phyloP scores from a whole-genome alignment of 2,113 vertebrate species.

The Brienomyrus brachyistius region DNA sequence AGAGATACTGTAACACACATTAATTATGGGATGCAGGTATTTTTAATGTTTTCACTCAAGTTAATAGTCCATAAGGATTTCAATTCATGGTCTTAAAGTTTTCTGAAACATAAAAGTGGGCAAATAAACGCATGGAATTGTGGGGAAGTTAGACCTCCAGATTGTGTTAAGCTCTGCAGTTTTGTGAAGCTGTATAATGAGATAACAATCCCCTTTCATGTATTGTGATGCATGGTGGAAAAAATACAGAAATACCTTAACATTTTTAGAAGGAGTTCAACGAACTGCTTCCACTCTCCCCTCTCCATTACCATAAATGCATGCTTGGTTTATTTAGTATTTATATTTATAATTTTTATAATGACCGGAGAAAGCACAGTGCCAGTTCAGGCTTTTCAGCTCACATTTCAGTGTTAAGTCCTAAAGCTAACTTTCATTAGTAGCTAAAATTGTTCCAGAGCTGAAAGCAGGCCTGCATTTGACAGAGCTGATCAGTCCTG shows the following conservation, averaged over 20 bases:
- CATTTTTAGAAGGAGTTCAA: not conserved
- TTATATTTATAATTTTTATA: not conserved
- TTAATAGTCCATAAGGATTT: not conserved
- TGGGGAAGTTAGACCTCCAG: not conserved
- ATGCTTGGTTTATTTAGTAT: not conserved
- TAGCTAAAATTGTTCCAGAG: not conserved
- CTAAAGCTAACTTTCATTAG: not conserved
- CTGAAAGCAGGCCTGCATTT: not conserved
- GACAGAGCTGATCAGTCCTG: not conserved
- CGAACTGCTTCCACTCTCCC: not conserved
- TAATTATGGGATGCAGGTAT: not conserved
- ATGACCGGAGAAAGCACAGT: not conserved
- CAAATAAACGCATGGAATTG: not conserved
- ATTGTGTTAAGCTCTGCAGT: not conserved
- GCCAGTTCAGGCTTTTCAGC: not conserved
- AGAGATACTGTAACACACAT: not conserved
- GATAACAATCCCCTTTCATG: not conserved
- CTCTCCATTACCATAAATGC: not conserved
- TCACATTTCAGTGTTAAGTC: not conserved
- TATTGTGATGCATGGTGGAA: not conserved
- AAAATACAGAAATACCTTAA: not conserved
- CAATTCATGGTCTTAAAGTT: not conserved
- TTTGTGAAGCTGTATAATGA: not conserved
- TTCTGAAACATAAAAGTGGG: not conserved
- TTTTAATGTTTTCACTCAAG: not conserved